Percentiles rank a stretch among this genome's conserved stretches.
Conservation (phyloP, 2,113 vertebrate genomes). For the Ellobius talpinus region DNA sequence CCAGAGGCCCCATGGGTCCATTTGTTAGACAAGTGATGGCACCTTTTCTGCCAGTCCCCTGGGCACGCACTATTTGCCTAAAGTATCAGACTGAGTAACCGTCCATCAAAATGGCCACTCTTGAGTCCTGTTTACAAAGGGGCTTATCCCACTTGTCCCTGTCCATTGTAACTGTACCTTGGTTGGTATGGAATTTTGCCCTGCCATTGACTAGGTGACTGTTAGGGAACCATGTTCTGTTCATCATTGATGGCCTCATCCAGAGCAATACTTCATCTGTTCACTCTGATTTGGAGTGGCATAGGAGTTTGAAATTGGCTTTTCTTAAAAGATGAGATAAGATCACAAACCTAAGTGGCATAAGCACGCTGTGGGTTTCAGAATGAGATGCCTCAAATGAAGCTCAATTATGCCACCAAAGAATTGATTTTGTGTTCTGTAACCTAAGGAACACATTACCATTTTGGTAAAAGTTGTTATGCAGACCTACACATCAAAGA, state of each 20-base stretch:
- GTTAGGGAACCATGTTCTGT: background rate
- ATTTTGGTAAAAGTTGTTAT: slow-evolving; percentile 62
- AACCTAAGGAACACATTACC: slow-evolving; percentile 59
- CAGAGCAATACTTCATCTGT: background rate
- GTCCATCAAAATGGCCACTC: slow-evolving; percentile 6
- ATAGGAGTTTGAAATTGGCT: background rate
- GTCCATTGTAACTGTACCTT: background rate
- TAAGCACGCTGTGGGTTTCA: slow-evolving; percentile 23
- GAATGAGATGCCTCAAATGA: background rate
- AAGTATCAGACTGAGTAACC: background rate
- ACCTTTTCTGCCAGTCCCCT: background rate
- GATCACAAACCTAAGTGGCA: background rate
- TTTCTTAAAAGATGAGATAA: background rate
- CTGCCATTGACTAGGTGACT: background rate
- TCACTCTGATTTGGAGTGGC: background rate
- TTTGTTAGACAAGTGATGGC: background rate
- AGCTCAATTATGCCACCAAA: background rate
- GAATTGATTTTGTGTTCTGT: slow-evolving; percentile 56
- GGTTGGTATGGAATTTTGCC: background rate
- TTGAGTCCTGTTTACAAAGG: background rate
- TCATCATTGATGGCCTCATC: background rate
- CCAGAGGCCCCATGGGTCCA: background rate
- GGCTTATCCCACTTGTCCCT: background rate
- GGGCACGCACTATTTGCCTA: background rate
- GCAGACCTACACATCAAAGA: slow-evolving; percentile 71